Base-by-base conservation (phyloP, 2,113 vertebrate genomes). In the Globicephala melas region DNA sequence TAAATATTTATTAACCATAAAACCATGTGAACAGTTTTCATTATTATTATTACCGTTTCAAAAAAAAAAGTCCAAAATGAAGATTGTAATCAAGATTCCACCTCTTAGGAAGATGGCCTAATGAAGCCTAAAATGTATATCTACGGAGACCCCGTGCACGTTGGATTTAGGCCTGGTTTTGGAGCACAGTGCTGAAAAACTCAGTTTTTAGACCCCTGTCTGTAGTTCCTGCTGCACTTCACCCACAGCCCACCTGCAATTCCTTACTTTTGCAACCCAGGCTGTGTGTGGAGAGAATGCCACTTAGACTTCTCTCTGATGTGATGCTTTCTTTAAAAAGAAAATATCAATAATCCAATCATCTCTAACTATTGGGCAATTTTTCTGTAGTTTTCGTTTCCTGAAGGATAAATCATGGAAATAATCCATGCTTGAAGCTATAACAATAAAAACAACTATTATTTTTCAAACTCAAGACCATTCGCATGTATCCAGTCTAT, bases 401-500 rank as follows among this genome's bases (percentile, higher is more conserved):
- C 77, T 91, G 55, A 91, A 97, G 76, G 89, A 96, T 77, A 85
- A 97, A 84, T 90, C 55, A 86, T 79, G 80, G 63, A 55, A 96
- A 82, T 71, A 95, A 95, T 71, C 79, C 21, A 67, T 76, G 33
- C 73, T 79, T 41, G 58, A 67, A 85, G 47, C 31, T 8, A 2
- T 92, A 86, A 89, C 90, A 92, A 94, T 96, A 89, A 96, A 95
- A 94, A 82, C 0, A 26, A 86, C 33, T 41, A 82, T 80, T 60
- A 33, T 80, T 94, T 95, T 83, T 94, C 95, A 91, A 73, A 83
- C 21, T 89, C 44, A 36, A 82, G 76, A 84, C 71, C 53, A 71
- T 90, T 90, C 50, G 26, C 41, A n/a, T 0, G 7, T 74, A 79
- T 93, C 89, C 13, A 18, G 86, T 85, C 67, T 79, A 5, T 86